Evolutionary conservation across 2,888 invertebrate genomes (phyloP).

Genomic region (Andrena minutula): DNA sequence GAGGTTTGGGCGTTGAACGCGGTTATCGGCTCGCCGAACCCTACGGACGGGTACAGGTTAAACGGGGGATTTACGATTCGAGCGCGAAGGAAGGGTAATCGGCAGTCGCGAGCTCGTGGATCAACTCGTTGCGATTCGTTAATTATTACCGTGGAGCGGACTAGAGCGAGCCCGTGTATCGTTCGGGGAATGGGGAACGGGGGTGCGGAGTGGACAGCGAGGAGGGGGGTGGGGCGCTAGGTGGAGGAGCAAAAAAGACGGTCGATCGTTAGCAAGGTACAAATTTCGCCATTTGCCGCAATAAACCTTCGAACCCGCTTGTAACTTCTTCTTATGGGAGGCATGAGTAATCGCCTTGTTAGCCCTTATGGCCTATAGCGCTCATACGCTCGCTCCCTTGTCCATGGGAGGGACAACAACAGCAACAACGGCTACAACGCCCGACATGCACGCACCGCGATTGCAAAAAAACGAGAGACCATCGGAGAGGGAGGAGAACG

Average conservation of each 20-base stretch:
- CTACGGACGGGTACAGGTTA: background rate
- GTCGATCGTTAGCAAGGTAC: slow-evolving; percentile 84
- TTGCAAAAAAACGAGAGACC: slow-evolving; percentile 63
- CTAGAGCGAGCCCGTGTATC: slow-evolving; percentile 45
- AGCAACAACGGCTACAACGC: slow-evolving; percentile 64
- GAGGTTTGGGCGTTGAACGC: too few species aligned
- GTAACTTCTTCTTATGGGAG: slow-evolving; percentile 84
- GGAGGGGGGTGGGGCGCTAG: slow-evolving; percentile 18
- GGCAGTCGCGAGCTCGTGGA: slow-evolving; percentile 40
- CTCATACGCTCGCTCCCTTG: slow-evolving; percentile 76
- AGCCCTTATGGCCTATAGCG: slow-evolving; percentile 83
- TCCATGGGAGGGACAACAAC: slow-evolving; percentile 68
- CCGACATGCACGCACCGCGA: slow-evolving; percentile 68
- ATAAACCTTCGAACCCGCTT: slow-evolving; percentile 83
- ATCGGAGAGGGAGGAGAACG: background rate
- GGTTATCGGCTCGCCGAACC: too few species aligned
- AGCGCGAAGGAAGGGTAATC: slow-evolving; percentile 26
- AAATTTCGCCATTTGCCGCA: slow-evolving; percentile 85
- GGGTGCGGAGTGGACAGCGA: slow-evolving; percentile 15
- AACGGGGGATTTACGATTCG: slow-evolving; percentile 32
- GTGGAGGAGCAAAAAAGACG: slow-evolving; percentile 71
- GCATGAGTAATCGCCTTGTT: slow-evolving; percentile 85
- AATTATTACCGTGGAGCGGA: slow-evolving; percentile 55
- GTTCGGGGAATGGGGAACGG: slow-evolving; percentile 3
- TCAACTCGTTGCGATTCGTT: slow-evolving; percentile 52